Conservation (phyloP, 1,140 invertebrate species). For the Pinna nobilis region DNA sequence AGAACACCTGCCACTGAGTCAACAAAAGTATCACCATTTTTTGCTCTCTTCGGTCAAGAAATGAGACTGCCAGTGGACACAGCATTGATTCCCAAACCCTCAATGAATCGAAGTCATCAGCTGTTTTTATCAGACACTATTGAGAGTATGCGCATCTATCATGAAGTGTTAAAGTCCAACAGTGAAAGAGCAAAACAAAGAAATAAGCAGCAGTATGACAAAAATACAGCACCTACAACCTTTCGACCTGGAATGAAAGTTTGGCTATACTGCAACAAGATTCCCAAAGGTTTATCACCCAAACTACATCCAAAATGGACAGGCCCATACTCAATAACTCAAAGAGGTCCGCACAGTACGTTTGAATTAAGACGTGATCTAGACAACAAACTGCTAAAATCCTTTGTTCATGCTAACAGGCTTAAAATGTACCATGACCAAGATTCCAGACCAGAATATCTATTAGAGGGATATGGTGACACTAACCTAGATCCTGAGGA, state of each 20-base stretch:
- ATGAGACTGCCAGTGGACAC: constrained; percentile 34
- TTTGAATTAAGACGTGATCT: constrained; percentile 7
- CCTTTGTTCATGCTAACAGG: not conserved
- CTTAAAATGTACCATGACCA: constrained; percentile 15
- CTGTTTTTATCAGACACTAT: not conserved
- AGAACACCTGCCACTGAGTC: constrained; percentile 23
- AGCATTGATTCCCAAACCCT: not conserved
- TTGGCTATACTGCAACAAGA: constrained; percentile 21
- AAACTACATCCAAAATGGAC: constrained; percentile 27
- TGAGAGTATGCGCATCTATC: not conserved
- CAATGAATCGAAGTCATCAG: no score
- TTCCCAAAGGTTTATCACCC: not conserved
- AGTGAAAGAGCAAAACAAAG: not conserved
- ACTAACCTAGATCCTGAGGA: constrained; percentile 12
- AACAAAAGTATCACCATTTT: constrained; percentile 14
- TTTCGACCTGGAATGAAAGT: constrained; percentile 33
- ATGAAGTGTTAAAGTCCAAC: constrained; percentile 7
- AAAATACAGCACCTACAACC: constrained; percentile 18
- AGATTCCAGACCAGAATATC: not conserved
- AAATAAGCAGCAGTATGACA: constrained; percentile 23
- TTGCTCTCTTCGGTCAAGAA: constrained; percentile 26
- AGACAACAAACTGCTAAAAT: constrained; percentile 11
- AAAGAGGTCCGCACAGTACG: constrained; percentile 15
- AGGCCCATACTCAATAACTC: constrained; percentile 26
- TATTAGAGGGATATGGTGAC: not conserved